Conservation (phyloP, 2,797 vertebrate species). For the Tangara arthus region DNA sequence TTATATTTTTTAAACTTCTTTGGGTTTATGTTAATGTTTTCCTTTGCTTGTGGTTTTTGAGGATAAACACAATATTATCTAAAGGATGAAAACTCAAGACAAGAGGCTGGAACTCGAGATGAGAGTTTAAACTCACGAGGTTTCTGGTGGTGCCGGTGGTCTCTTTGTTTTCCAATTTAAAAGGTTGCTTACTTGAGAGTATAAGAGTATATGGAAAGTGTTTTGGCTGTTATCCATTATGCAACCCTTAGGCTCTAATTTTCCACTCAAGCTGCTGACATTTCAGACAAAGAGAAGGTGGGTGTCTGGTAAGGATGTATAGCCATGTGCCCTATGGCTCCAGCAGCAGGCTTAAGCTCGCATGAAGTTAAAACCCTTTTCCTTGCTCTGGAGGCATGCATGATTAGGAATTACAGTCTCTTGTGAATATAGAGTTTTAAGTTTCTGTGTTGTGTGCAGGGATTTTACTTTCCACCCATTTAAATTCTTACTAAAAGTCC, state of each 20-base stretch:
- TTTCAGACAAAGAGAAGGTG: background rate
- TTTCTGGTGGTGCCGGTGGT: background rate
- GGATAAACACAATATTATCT: background rate
- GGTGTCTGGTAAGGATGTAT: background rate
- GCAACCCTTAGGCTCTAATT: background rate
- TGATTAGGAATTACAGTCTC: background rate
- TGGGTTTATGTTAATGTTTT: background rate
- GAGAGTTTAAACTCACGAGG: background rate
- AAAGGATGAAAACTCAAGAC: background rate
- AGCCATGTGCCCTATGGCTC: background rate
- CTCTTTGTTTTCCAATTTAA: slow-evolving; percentile 5
- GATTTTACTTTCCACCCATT: background rate
- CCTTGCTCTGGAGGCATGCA: background rate
- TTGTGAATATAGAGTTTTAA: background rate
- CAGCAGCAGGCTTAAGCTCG: background rate
- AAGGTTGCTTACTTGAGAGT: background rate
- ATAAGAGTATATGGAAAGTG: background rate
- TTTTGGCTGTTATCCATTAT: background rate
- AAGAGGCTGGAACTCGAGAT: background rate
- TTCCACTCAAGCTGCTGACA: background rate
- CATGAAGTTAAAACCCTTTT: background rate
- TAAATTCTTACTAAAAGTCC: background rate
- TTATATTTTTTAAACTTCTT: background rate
- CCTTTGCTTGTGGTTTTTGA: background rate
- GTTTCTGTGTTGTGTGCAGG: background rate